phyloP scores from a whole-genome alignment of 92 coral and sea anemone genomes.

The Porites evermanni region DNA sequence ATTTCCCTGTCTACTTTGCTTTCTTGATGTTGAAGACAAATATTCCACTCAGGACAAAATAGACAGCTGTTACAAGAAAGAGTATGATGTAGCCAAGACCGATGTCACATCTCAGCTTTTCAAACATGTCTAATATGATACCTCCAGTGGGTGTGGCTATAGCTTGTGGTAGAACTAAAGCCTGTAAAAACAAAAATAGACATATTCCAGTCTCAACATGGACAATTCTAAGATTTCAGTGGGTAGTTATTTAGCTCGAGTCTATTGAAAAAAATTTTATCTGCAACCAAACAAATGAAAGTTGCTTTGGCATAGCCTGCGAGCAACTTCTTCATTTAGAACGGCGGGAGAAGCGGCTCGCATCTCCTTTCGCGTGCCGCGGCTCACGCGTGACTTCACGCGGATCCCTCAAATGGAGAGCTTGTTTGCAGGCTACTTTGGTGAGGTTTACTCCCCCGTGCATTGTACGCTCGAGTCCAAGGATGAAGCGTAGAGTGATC shows the following conservation, averaged over 20 bases:
- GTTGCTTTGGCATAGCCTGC: neutral
- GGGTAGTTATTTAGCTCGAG: neutral
- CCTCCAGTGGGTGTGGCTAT: constrained; percentile 99
- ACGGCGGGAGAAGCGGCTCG: no score
- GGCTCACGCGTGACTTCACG: no score
- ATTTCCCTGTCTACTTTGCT: constrained; percentile 59
- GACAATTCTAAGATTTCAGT: no score
- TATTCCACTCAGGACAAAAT: constrained; percentile 96
- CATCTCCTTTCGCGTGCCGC: no score
- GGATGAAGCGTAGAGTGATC: no score
- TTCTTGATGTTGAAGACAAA: constrained; percentile 92
- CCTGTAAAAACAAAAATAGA: constrained; percentile 49
- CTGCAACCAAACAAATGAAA: neutral
- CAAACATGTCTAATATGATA: constrained; percentile 92
- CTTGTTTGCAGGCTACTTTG: no score
- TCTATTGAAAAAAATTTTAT: neutral
- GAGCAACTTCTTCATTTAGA: no score
- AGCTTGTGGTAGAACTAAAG: constrained; percentile 99
- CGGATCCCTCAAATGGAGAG: no score
- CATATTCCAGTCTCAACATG: neutral
- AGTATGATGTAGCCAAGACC: constrained; percentile 98
- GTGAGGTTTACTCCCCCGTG: no score
- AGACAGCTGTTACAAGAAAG: constrained; percentile 92
- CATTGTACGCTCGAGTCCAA: no score
- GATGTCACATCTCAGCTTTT: constrained; percentile 90